Conservation (phyloP, 2,113 vertebrate species). For the Stegostoma tigrinum region DNA sequence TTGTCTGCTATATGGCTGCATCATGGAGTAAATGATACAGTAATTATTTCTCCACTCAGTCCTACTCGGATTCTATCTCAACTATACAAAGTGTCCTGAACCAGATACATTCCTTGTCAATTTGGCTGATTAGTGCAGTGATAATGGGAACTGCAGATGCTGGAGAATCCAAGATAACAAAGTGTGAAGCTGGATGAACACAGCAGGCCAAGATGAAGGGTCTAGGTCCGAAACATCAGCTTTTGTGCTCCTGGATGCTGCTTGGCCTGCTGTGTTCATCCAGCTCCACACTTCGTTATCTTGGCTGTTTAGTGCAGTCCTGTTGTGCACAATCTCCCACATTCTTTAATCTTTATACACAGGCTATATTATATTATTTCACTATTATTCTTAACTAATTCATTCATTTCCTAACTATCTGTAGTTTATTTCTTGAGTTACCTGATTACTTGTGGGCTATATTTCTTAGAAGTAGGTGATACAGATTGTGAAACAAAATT, state of each 20-base stretch:
- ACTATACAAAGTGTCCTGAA: background rate
- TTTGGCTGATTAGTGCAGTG: background rate
- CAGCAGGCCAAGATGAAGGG: too few relatives aligned
- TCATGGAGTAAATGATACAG: background rate
- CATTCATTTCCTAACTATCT: background rate
- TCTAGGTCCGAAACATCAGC: too few relatives aligned
- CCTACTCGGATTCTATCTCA: background rate
- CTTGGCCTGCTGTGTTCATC: too few relatives aligned
- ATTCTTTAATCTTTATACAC: background rate
- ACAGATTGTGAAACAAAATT: background rate
- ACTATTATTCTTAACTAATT: background rate
- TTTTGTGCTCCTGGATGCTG: too few relatives aligned
- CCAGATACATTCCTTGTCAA: background rate
- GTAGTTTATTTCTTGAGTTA: background rate
- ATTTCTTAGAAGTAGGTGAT: background rate
- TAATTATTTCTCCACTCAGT: background rate
- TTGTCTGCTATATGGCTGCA: background rate
- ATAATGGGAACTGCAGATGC: too few relatives aligned
- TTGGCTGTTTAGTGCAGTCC: background rate
- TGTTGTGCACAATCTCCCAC: background rate
- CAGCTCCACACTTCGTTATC: too few relatives aligned
- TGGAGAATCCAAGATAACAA: too few relatives aligned
- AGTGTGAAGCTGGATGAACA: too few relatives aligned
- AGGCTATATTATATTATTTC: background rate
- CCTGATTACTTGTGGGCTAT: background rate